phyloP scores from a whole-genome alignment of 2,113 vertebrate species.

The Centropus unirufus region DNA sequence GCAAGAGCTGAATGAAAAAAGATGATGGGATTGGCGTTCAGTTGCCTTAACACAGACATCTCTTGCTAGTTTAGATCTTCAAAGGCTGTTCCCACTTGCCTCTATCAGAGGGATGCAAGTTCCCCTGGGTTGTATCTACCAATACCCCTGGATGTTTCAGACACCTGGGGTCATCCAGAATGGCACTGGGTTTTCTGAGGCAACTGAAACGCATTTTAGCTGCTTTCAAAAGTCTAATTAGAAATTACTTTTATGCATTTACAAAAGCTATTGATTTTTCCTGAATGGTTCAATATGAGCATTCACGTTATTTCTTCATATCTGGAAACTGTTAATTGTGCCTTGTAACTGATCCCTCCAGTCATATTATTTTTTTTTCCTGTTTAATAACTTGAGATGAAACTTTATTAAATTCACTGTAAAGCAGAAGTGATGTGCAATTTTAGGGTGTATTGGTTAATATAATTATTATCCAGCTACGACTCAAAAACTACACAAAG shows the following conservation, averaged over 20 bases:
- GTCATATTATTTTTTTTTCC: neutral
- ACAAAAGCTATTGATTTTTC: neutral
- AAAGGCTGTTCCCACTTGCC: fast-evolving
- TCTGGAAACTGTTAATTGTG: neutral
- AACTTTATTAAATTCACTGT: neutral
- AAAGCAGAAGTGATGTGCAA: neutral
- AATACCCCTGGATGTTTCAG: neutral
- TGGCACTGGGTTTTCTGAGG: neutral
- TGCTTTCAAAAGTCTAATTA: neutral
- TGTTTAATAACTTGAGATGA: neutral
- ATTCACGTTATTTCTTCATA: neutral
- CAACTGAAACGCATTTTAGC: neutral
- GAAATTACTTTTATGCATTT: neutral
- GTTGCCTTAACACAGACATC: neutral
- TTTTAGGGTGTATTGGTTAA: neutral
- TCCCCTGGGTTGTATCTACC: neutral
- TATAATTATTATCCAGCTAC: neutral
- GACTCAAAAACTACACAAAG: neutral
- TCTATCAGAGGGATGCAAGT: neutral
- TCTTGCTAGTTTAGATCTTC: neutral
- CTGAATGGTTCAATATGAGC: neutral
- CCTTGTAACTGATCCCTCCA: neutral
- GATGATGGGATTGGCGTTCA: neutral
- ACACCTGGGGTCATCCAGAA: neutral
- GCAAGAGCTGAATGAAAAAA: no score